Evolutionary conservation across 2,113 vertebrate species (phyloP).

Genomic region (Catharus fuscescens): DNA sequence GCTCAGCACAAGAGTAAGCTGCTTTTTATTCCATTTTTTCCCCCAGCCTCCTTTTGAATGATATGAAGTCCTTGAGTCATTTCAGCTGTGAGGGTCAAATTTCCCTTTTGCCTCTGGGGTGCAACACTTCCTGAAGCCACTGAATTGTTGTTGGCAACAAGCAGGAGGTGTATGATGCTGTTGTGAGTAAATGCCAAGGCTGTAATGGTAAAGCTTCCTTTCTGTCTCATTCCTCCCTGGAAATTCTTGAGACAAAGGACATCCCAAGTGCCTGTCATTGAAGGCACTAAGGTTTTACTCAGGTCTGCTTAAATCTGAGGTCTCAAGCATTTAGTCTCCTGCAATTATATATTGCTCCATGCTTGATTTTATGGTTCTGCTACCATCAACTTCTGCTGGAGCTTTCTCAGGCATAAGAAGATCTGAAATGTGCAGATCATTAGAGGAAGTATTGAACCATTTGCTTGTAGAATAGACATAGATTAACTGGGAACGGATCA

Average conservation of each 20-base stretch:
- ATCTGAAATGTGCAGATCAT: slow-evolving; percentile 55
- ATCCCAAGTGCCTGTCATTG: neutral
- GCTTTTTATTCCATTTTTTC: neutral
- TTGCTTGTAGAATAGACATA: slow-evolving; percentile 59
- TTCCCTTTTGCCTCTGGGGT: neutral
- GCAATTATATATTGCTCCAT: slow-evolving; percentile 48
- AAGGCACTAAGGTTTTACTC: slow-evolving; percentile 21
- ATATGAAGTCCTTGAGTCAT: neutral
- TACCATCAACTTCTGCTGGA: slow-evolving; percentile 39
- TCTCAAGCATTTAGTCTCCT: neutral
- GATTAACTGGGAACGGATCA: slow-evolving; percentile 50
- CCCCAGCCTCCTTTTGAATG: neutral
- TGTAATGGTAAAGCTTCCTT: slow-evolving; percentile 11
- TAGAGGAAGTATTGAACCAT: slow-evolving; percentile 62
- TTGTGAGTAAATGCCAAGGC: slow-evolving; percentile 19
- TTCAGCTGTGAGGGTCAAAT: neutral
- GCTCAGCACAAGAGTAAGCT: neutral
- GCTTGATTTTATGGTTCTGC: slow-evolving; percentile 45
- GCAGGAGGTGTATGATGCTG: neutral
- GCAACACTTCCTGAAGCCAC: neutral
- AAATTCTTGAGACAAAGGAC: neutral
- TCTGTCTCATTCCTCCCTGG: neutral
- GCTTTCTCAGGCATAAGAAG: slow-evolving; percentile 63
- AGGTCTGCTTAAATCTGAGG: neutral
- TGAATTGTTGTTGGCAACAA: neutral